Evolutionary conservation across 2,888 invertebrate species (phyloP).

Genomic region (Onthophagus sagittarius): DNA sequence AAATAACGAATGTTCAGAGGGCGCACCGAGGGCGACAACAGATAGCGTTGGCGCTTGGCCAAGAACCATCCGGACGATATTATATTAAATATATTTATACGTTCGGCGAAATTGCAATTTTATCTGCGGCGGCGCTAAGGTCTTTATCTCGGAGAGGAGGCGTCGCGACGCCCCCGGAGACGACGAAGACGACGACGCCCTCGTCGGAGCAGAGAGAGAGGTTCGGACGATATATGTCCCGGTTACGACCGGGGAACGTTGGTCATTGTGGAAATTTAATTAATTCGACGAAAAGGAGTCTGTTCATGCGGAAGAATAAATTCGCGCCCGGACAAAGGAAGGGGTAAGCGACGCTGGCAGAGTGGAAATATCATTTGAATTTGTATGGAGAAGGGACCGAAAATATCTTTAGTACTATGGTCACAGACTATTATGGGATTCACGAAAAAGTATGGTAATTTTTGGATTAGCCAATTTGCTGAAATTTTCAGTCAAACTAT

Average conservation of each 20-base stretch:
- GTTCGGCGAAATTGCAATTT: constrained; percentile 20
- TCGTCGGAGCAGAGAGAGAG: not conserved
- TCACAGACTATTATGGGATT: not conserved
- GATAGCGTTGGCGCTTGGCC: constrained; percentile 19
- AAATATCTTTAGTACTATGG: not conserved
- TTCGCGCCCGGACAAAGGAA: not conserved
- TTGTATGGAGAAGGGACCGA: not conserved
- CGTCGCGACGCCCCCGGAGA: not conserved
- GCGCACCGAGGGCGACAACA: constrained; percentile 21
- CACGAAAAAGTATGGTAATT: not conserved
- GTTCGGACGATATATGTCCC: not conserved
- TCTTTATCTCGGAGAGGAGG: constrained; percentile 1
- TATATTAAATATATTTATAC: constrained; percentile 27
- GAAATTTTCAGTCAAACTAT: no score
- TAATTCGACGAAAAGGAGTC: not conserved
- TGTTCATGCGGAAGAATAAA: not conserved
- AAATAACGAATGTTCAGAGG: constrained; percentile 23
- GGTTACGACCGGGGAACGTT: not conserved
- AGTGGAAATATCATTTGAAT: not conserved
- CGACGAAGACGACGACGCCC: not conserved
- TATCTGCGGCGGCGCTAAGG: constrained; percentile 15
- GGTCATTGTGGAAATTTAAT: not conserved
- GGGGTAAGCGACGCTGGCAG: not conserved
- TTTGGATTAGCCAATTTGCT: no score
- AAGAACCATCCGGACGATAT: constrained; percentile 21